Evolutionary conservation across 2,888 invertebrate genomes (phyloP).

Genomic region (Peribatodes rhomboidaria): DNA sequence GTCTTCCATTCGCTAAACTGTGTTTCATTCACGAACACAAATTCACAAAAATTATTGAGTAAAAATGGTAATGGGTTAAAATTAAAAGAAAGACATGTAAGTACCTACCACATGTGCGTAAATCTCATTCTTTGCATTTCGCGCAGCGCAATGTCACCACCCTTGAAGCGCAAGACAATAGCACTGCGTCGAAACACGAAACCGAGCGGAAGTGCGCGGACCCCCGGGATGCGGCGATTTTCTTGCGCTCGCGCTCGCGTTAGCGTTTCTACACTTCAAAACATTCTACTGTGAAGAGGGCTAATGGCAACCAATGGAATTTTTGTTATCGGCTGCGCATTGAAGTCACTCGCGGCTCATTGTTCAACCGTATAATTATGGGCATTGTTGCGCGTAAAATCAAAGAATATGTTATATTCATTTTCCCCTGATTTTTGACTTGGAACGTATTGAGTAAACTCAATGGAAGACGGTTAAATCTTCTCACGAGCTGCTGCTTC

Average conservation of each 20-base stretch:
- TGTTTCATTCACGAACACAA: too few relatives aligned
- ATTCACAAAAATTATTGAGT: not conserved
- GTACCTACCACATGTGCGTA: slow-evolving; percentile 31
- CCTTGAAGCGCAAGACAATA: slow-evolving; percentile 76
- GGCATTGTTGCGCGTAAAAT: slow-evolving; percentile 79
- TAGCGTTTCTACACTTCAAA: slow-evolving; percentile 59
- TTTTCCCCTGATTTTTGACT: slow-evolving; percentile 83
- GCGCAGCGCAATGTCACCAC: slow-evolving; percentile 61
- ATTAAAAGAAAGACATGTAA: slow-evolving; percentile 20
- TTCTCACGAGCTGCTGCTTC: slow-evolving; percentile 79
- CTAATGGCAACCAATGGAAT: slow-evolving; percentile 68
- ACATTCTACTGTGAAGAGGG: slow-evolving; percentile 66
- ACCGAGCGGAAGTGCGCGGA: slow-evolving; percentile 83
- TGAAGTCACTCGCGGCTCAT: slow-evolving; percentile 80
- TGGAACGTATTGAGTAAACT: slow-evolving; percentile 73
- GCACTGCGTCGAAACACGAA: slow-evolving; percentile 71
- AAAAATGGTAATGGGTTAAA: slow-evolving; percentile 8
- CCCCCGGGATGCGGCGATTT: slow-evolving; percentile 81
- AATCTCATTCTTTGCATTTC: slow-evolving; percentile 30
- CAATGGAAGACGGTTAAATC: slow-evolving; percentile 83
- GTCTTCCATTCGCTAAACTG: too few relatives aligned
- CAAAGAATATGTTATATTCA: slow-evolving; percentile 83
- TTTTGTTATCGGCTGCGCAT: slow-evolving; percentile 74
- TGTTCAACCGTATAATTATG: slow-evolving; percentile 84
- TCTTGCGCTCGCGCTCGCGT: slow-evolving; percentile 76